Evolutionary conservation across 2,113 vertebrate species (phyloP), one percentile per base, ranked within the genome.

Genomic region (Corvus cornix): DNA sequence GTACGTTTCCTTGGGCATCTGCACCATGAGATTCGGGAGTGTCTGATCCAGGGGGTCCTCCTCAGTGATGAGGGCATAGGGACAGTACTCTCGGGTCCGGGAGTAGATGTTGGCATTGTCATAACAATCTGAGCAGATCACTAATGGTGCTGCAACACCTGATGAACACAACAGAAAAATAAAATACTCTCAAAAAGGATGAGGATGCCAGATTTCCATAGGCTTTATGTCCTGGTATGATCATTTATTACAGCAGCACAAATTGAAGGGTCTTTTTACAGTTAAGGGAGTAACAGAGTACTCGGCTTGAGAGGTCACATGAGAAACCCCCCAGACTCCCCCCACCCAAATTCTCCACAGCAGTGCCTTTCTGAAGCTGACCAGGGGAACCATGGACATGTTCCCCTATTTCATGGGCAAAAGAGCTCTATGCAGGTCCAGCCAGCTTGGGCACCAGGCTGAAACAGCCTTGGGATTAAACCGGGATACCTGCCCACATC

Each of bases 71-170:
- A 98, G 99, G 70, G 98, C 97, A 16, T 99, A 99, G 1, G 99
- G 99, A 90, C 99, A 99, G 97, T 98, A 99, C 30, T 99, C 99
- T 52, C 98, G 98, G 1, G 98, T 98, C 83, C 99, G 98, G 48
- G 99, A 98, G 96, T 99, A 99, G 94, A 99, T 99, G 97, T 99
- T 99, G 60, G 99, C 99, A 3, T 99, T 99, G 98, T 99, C 99
- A 0, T 99, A 99, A 95, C 99, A 99, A 95, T 99, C 99, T 2
- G 99, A 99, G 97, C 99, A 99, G 97, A 99, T 99, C 93, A 99
- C 98, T 75, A 99, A 81, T 1, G 98, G 97, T 11, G 98, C 97
- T 15, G 98, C 35, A 16, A 97, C 96, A 97, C 97, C 98, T 98
- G 86, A 84, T 14, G 53, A 80, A 87, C 30, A 55, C 1, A 3